Conservation (phyloP, 2,113 vertebrate species). For the Oenanthe oenanthe region DNA sequence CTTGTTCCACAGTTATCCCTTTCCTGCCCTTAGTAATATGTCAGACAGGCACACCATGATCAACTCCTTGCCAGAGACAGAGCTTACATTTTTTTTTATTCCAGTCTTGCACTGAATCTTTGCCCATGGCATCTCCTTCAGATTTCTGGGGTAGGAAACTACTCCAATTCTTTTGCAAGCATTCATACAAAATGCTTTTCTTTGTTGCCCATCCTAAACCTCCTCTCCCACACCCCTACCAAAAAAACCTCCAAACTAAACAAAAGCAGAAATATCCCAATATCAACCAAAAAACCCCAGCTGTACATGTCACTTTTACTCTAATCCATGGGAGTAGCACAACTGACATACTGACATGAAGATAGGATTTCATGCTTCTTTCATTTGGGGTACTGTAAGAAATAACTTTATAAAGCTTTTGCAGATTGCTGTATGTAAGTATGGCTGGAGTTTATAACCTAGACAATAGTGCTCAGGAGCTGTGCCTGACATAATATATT, state of each 20-base stretch:
- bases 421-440: neutral
- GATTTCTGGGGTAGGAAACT: neutral
- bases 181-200: neutral
- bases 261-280: neutral
- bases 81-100: neutral
- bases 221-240: accelerated
- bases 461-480: neutral
- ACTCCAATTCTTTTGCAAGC: neutral
- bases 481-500: neutral
- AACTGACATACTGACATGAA: neutral
- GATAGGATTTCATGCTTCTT: neutral
- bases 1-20: neutral
- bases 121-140: neutral
- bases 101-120: neutral
- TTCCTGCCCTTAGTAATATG: neutral
- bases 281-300: neutral
- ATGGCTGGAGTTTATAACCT: neutral
- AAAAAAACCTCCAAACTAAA: neutral
- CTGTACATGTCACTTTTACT: neutral
- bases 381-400: neutral
- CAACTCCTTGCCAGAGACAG: neutral
- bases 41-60: neutral
- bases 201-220: neutral
- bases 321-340: neutral
- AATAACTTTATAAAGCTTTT: neutral